Evolutionary conservation across 2,888 invertebrate genomes (phyloP).

Genomic region (Auanema freiburgensis): DNA sequence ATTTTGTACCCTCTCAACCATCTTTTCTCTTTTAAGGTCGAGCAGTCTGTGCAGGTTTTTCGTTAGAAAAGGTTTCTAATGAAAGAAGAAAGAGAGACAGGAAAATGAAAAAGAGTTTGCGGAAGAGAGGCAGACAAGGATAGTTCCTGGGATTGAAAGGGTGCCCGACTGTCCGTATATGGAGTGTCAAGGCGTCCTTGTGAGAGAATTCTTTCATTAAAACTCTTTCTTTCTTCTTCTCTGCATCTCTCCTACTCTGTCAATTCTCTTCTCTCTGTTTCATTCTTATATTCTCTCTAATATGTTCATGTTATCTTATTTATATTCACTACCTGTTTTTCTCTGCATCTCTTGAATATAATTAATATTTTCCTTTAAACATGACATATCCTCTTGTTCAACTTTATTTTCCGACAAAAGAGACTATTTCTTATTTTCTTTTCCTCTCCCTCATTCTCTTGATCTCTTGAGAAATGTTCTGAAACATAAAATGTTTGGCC

Average conservation of each 20-base stretch:
- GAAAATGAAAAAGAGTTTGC: neutral
- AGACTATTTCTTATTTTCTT: too few relatives aligned
- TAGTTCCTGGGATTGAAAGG: too few relatives aligned
- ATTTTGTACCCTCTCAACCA: neutral
- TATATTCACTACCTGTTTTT: slow-evolving; percentile 3
- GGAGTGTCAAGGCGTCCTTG: neutral
- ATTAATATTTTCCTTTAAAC: too few relatives aligned
- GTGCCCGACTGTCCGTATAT: too few relatives aligned
- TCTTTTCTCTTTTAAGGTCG: slow-evolving; percentile 3
- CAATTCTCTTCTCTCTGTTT: neutral
- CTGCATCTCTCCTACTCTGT: neutral
- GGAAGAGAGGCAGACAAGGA: too few relatives aligned
- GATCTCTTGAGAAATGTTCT: too few relatives aligned
- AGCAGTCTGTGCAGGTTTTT: neutral
- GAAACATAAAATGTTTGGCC: neutral
- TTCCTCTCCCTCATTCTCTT: too few relatives aligned
- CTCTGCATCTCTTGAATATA: neutral
- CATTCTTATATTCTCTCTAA: too few relatives aligned
- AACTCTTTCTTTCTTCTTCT: neutral
- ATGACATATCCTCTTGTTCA: too few relatives aligned
- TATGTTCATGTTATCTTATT: too few relatives aligned
- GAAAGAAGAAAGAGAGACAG: neutral
- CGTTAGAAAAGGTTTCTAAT: neutral
- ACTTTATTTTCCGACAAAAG: too few relatives aligned
- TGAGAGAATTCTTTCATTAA: neutral